Evolutionary conservation across 1,140 invertebrate genomes (phyloP).

Genomic region (Solen grandis): DNA sequence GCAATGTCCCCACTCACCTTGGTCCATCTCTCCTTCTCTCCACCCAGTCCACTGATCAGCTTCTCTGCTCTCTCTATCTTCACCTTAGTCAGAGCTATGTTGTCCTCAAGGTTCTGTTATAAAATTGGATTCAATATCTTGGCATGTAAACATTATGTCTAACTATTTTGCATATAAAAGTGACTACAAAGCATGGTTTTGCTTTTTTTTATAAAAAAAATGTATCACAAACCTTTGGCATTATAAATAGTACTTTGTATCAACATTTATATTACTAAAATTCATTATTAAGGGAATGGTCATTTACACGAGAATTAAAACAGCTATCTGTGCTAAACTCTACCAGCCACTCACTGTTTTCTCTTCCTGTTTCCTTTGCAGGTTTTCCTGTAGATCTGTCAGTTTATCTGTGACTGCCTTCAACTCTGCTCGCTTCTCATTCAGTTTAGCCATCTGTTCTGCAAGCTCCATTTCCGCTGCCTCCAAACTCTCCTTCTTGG

Average conservation of each 20-base stretch:
- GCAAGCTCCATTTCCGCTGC: slow-evolving; percentile 74
- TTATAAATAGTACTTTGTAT: too few species aligned
- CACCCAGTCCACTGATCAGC: slow-evolving; percentile 80
- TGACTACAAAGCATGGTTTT: too few species aligned
- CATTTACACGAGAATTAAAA: too few species aligned
- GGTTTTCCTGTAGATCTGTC: slow-evolving; percentile 74
- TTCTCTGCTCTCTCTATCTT: slow-evolving; percentile 80
- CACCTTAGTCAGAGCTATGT: slow-evolving; percentile 79
- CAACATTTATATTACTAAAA: too few species aligned
- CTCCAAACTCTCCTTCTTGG: slow-evolving; percentile 77
- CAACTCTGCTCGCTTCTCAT: slow-evolving; percentile 78
- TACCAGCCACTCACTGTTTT: slow-evolving; percentile 76
- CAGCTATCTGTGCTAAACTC: too few species aligned
- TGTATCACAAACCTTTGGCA: too few species aligned
- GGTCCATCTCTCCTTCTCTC: slow-evolving; percentile 81
- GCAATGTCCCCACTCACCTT: slow-evolving; percentile 65
- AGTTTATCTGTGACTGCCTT: slow-evolving; percentile 79
- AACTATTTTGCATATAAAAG: too few species aligned
- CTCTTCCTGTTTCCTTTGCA: slow-evolving; percentile 78
- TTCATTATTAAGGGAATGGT: too few species aligned
- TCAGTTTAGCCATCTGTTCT: slow-evolving; percentile 77
- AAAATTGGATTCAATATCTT: slow-evolving; percentile 5
- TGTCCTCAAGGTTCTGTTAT: slow-evolving; percentile 78
- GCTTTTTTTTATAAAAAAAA: too few species aligned
- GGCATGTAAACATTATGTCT: background rate